These are phyloP conservation scores for Gallirallus australis DNA, from an alignment of 2,797 vertebrate species.

Conservation along the genomic window DNA sequence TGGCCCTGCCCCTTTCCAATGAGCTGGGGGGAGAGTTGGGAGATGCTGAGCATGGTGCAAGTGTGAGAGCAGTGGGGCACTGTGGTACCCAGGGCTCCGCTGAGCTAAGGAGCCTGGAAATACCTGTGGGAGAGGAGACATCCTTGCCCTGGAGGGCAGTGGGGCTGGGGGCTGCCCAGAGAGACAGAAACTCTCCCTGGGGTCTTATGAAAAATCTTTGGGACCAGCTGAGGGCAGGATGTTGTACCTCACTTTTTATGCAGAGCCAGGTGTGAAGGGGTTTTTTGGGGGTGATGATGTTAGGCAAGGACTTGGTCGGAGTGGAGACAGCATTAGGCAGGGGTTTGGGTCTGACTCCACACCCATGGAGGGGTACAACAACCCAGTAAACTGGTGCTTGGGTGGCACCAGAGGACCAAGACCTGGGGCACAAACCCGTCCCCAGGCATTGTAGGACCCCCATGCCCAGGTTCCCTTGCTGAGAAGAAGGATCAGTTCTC, in stretches of 20 bases:
- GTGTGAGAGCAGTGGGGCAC: rapidly evolving
- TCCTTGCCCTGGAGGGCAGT: rapidly evolving
- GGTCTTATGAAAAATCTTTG: not conserved
- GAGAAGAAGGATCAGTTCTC: not conserved
- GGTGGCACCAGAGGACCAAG: not conserved
- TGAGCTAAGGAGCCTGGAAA: not conserved
- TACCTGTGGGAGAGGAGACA: not conserved
- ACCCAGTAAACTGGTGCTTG: rapidly evolving
- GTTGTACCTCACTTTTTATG: not conserved
- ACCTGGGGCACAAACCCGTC: rapidly evolving
- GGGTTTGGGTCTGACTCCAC: not conserved
- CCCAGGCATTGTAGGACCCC: not conserved
- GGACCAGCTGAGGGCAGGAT: not conserved
- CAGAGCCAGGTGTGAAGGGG: not conserved
- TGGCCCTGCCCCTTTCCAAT: not conserved
- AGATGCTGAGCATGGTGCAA: not conserved
- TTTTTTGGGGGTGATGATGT: not conserved
- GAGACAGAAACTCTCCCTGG: rapidly evolving
- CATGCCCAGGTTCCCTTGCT: rapidly evolving
- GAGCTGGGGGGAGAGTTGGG: not conserved
- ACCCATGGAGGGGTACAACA: too few species aligned
- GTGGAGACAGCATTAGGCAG: not conserved
- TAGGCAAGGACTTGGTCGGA: rapidly evolving
- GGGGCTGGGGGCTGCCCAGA: not conserved
- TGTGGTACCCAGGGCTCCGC: not conserved